Conservation (phyloP, 2,797 vertebrate species). For the Mormyrops boulengeri region DNA sequence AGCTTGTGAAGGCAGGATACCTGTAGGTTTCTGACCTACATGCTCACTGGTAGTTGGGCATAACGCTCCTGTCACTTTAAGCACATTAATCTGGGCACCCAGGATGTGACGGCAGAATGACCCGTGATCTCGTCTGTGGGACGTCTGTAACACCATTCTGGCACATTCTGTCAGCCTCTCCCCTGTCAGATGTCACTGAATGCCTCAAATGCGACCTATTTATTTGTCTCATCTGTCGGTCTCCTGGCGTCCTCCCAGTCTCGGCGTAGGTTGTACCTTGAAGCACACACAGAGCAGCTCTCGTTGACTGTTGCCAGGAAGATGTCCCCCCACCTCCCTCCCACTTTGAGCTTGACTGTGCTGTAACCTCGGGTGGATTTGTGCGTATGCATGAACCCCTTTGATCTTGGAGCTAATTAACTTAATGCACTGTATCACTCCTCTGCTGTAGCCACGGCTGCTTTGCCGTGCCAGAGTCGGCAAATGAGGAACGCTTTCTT, state of each 20-base stretch:
- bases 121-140: not conserved
- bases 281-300: not conserved
- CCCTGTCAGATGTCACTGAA: not conserved
- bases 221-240: not conserved
- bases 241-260: not conserved
- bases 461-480: not conserved
- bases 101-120: not conserved
- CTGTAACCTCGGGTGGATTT: constrained; percentile 10
- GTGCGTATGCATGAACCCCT: not conserved
- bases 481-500: not conserved
- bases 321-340: not conserved
- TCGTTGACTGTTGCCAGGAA: constrained; percentile 9
- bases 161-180: not conserved
- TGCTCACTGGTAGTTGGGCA: not conserved
- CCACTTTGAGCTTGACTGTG: not conserved
- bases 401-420: constrained; percentile 20
- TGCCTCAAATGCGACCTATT: not conserved
- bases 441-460: not conserved
- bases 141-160: not conserved
- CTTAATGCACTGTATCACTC: constrained; percentile 11
- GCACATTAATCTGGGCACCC: not conserved
- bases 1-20: not conserved
- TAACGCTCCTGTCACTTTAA: not conserved
- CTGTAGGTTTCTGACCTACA: not conserved
- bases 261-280: not conserved